Evolutionary conservation across 1,140 invertebrate genomes (phyloP), one percentile per base, ranked within the genome.

Genomic region (Berghia stephanieae): DNA sequence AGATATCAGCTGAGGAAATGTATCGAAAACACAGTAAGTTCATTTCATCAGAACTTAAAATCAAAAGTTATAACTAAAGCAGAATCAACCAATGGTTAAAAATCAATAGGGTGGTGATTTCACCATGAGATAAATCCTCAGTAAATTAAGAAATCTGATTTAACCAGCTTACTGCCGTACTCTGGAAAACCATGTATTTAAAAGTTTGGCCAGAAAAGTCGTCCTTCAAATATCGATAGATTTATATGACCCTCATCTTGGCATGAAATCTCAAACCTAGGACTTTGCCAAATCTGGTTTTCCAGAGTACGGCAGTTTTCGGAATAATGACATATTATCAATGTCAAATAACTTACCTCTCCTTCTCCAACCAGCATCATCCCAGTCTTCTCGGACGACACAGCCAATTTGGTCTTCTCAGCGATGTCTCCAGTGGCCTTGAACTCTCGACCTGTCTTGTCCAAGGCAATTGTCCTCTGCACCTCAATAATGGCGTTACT

Each of bases 401-500:
- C 84, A 57, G 81, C 84, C 43, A 83, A 75, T 74, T 78, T 80
- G 67, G 80, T 81, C 34, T 82, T 79, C 69, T 83, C 79, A 55
- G 73, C 57, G 40, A 76, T 78, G 16, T 80, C 76, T 18, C 73
- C 78, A 21, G 73, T 77, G 34, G 43, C 77, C 34, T 72, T 79
- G 13, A 68, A 75, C 34, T 69, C 57, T 13, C 55, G n/a, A 24
- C 52, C 63, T 16, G 46, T 36, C 43, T 55, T 72, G 43, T 83
- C 80, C 44, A 85, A 60, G 24, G 82, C 80, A 52, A 85, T 80
- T 13, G 80, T 74, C 70, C 84, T 82, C 74, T 84, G 83, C 24
- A 86, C 83, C 43, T 85, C 81, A 27, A 86, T 80, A 57, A 86
- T 80, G 21, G 81, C 84, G n/a, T n/a, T n/a, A n/a, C n/a, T n/a